Conservation (phyloP, 2,888 invertebrate species). For the Geophilus truncorum region DNA sequence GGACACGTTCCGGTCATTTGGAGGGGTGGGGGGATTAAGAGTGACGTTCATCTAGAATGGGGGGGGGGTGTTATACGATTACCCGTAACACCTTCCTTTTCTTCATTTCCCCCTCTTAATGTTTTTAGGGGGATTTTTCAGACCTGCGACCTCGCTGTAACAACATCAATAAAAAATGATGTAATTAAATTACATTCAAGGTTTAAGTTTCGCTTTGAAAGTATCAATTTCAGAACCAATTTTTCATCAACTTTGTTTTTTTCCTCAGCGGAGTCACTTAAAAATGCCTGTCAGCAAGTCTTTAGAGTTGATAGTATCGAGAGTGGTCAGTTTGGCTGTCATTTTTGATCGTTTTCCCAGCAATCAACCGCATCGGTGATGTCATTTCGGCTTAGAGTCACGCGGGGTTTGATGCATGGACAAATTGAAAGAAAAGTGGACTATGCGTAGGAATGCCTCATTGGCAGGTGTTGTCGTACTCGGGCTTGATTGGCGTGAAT, state of each 20-base stretch:
- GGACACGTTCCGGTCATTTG: conserved; percentile 4
- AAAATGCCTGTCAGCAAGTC: neutral
- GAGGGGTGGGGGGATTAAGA: neutral
- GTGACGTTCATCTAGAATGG: neutral
- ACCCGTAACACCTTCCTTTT: neutral
- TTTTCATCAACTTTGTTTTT: neutral
- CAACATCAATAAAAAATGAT: neutral
- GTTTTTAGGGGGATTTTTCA: neutral
- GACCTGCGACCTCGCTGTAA: neutral
- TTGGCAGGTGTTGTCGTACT: neutral
- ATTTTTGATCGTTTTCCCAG: neutral
- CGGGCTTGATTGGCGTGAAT: neutral
- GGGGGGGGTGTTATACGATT: neutral
- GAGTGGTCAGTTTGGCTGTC: conserved; percentile 2
- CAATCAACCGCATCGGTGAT: neutral
- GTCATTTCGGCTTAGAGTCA: neutral
- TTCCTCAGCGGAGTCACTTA: neutral
- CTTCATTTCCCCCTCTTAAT: neutral
- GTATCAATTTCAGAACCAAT: neutral
- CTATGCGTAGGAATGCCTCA: neutral
- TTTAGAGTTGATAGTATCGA: neutral
- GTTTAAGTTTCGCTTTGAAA: neutral
- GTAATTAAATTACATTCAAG: neutral
- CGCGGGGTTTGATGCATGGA: neutral
- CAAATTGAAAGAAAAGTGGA: neutral